Evolutionary conservation across 2,113 vertebrate species (phyloP).

Genomic region (Balaeniceps rex): DNA sequence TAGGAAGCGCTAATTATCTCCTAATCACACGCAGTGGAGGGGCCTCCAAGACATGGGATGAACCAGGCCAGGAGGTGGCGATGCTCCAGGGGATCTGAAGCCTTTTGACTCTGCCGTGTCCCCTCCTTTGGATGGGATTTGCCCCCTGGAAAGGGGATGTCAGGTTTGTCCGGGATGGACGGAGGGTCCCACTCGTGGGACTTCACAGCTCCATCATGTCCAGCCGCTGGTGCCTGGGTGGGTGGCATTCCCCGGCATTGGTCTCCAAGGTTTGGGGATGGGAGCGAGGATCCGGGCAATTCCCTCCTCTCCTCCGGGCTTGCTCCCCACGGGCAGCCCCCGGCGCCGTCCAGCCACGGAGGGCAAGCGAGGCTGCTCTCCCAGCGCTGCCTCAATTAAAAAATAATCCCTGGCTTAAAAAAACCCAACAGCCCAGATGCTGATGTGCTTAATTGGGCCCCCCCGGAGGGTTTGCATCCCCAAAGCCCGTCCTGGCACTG

Average conservation of each 20-base stretch:
- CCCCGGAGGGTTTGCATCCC: background rate
- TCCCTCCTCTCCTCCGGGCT: background rate
- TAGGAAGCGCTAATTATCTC: constrained; percentile 12
- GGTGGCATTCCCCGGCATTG: background rate
- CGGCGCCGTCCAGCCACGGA: fast-evolving
- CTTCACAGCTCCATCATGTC: fast-evolving
- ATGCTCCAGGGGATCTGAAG: background rate
- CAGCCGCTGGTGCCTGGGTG: background rate
- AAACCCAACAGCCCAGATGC: background rate
- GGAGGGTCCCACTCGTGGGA: background rate
- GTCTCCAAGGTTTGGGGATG: background rate
- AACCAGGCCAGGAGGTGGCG: background rate
- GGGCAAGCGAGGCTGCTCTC: background rate
- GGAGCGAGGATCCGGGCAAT: background rate
- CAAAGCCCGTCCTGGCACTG: background rate
- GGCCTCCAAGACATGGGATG: background rate
- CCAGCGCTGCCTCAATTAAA: background rate
- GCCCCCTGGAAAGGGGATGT: background rate
- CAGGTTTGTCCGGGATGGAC: background rate
- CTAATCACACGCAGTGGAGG: background rate
- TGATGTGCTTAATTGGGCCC: background rate
- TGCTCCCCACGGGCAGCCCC: background rate
- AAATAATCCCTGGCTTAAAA: background rate
- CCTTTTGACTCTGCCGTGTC: background rate
- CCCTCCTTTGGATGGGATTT: background rate